Evolutionary conservation across 2,113 vertebrate genomes (phyloP).

Genomic region (Laticauda laticaudata): DNA sequence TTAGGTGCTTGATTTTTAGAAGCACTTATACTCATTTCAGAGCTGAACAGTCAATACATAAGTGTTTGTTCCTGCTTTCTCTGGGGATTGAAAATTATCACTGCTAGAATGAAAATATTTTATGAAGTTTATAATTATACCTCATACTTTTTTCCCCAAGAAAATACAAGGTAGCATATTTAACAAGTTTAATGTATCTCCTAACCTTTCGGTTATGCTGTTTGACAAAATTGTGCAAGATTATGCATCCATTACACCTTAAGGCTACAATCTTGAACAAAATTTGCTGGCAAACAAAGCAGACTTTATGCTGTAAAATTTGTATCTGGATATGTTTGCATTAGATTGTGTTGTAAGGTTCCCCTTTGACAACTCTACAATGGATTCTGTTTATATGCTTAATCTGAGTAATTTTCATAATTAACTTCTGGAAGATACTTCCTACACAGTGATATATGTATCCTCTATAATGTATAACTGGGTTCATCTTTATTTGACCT

Average conservation of each 20-base stretch:
- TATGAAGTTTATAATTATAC: neutral
- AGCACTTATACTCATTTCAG: constrained; percentile 4
- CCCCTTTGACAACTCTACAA: neutral
- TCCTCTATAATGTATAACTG: neutral
- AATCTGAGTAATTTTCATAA: neutral
- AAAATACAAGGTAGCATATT: neutral
- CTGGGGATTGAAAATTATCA: neutral
- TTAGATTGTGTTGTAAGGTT: neutral
- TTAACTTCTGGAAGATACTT: neutral
- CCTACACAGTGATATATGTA: neutral
- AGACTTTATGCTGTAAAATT: neutral
- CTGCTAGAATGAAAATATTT: neutral
- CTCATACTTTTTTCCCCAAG: too few relatives aligned
- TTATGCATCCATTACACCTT: neutral
- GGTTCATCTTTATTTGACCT: neutral
- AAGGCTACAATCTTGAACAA: neutral
- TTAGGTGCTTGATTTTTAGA: constrained; percentile 1
- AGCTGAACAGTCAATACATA: fast-evolving
- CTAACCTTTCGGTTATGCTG: neutral
- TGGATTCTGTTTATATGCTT: neutral
- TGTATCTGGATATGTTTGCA: neutral
- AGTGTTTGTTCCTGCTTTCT: neutral
- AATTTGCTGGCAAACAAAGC: neutral
- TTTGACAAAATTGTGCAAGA: neutral
- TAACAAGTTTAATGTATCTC: neutral